These are phyloP conservation scores for Nylanderia fulva DNA, from an alignment of 1,140 invertebrate genomes.

Conservation along the genomic window DNA sequence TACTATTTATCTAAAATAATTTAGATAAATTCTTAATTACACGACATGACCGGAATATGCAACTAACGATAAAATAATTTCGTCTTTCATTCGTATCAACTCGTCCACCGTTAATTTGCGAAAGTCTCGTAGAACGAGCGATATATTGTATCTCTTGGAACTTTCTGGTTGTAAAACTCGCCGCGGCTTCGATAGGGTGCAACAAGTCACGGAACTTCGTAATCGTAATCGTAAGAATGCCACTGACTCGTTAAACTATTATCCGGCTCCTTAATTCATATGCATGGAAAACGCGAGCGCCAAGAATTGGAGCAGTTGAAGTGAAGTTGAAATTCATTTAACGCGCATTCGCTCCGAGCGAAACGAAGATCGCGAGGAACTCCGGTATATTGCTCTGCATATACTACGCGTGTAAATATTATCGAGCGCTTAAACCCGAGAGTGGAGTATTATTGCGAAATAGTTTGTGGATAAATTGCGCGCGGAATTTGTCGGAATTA, in stretches of 20 bases:
- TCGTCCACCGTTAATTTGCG: background rate
- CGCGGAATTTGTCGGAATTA: constrained; percentile 31
- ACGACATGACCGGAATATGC: background rate
- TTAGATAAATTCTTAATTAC: background rate
- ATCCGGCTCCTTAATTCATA: constrained; percentile 77
- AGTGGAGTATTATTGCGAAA: constrained; percentile 52
- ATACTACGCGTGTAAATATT: constrained; percentile 53
- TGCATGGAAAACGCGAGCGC: constrained; percentile 66
- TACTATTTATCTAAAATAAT: too few relatives aligned
- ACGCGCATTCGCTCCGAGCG: constrained; percentile 34
- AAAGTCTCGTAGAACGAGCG: background rate
- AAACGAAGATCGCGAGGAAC: constrained; percentile 50
- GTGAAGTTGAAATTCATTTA: constrained; percentile 58
- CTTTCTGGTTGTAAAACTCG: background rate
- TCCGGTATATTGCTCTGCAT: constrained; percentile 41
- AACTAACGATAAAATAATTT: background rate
- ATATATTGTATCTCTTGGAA: background rate
- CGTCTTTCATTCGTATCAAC: background rate
- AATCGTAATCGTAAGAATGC: constrained; percentile 79
- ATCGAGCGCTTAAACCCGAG: constrained; percentile 38
- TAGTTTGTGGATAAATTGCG: constrained; percentile 49
- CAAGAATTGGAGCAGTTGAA: constrained; percentile 53
- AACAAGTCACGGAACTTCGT: constrained; percentile 79
- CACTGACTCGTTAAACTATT: constrained; percentile 81
- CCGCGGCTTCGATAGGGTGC: constrained; percentile 54